phyloP scores from a whole-genome alignment of 1,140 invertebrate species.

The Vollenhovia emeryi region DNA sequence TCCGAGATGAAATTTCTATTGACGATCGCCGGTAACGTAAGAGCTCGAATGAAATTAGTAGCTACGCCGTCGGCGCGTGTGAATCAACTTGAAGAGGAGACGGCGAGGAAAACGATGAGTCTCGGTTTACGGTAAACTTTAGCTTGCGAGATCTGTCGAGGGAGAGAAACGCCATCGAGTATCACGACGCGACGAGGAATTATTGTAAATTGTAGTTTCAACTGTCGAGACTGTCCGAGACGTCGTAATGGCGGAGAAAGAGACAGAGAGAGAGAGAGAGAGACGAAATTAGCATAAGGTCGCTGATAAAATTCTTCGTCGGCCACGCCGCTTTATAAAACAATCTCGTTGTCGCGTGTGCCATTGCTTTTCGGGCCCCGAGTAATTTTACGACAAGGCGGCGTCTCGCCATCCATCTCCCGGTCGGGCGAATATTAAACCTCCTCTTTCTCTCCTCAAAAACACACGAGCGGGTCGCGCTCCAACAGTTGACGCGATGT shows the following conservation, averaged over 20 bases:
- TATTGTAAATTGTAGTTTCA: constrained; percentile 10
- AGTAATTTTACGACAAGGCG: constrained; percentile 20
- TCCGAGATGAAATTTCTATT: constrained; percentile 58
- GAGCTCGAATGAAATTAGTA: constrained; percentile 35
- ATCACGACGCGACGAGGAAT: neutral
- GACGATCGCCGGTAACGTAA: constrained; percentile 12
- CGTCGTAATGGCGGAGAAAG: neutral
- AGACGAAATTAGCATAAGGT: neutral
- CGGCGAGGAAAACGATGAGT: neutral
- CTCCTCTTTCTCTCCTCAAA: neutral
- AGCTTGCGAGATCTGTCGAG: neutral
- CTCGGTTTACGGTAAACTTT: neutral
- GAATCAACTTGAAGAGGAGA: neutral
- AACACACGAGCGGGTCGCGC: neutral
- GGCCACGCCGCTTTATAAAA: neutral
- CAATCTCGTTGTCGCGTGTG: constrained; percentile 28
- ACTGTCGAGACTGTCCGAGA: neutral
- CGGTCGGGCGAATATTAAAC: constrained; percentile 33
- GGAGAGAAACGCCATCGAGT: neutral
- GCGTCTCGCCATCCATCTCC: neutral
- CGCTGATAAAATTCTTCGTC: neutral
- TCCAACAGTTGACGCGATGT: neutral
- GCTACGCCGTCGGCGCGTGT: neutral
- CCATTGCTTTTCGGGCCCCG: neutral
- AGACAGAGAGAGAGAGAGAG: no score